These are phyloP conservation scores for Anagrus nilaparvatae DNA, from an alignment of 1,140 invertebrate species.

Conservation along the genomic window DNA sequence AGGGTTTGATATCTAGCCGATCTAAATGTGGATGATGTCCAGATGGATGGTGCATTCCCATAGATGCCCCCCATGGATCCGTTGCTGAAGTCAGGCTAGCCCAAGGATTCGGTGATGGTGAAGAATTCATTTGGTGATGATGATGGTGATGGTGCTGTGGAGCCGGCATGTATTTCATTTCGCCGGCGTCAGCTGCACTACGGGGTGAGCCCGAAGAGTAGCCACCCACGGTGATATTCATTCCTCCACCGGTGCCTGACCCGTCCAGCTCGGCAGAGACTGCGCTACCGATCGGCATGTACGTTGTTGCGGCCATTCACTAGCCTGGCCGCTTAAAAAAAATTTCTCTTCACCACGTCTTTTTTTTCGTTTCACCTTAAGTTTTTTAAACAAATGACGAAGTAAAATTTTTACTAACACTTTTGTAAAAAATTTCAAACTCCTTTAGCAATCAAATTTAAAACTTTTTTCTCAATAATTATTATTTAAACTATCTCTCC, in stretches of 20 bases:
- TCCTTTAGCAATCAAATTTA: too few species aligned
- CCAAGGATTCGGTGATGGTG: slow-evolving; percentile 69
- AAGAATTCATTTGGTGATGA: slow-evolving; percentile 60
- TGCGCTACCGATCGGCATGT: slow-evolving; percentile 68
- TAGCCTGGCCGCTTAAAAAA: slow-evolving; percentile 13
- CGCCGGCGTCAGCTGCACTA: slow-evolving; percentile 67
- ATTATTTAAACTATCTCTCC: too few species aligned
- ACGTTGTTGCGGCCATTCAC: slow-evolving; percentile 74
- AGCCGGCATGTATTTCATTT: slow-evolving; percentile 89
- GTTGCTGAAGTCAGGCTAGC: slow-evolving; percentile 63
- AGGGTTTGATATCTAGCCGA: slow-evolving; percentile 57
- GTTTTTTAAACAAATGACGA: too few species aligned
- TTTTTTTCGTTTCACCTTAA: neutral
- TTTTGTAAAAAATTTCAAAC: too few species aligned
- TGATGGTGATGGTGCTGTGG: slow-evolving; percentile 68
- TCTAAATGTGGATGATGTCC: slow-evolving; percentile 50
- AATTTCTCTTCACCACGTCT: neutral
- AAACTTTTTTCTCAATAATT: too few species aligned
- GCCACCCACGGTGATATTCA: slow-evolving; percentile 54
- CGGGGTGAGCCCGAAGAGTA: slow-evolving; percentile 67
- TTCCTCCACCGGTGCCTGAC: slow-evolving; percentile 60
- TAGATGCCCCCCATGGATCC: slow-evolving; percentile 70
- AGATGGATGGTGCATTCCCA: slow-evolving; percentile 46
- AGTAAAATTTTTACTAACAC: too few species aligned
- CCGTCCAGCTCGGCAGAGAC: slow-evolving; percentile 62